Conservation (phyloP, 2,888 invertebrate genomes). For the Prenolepis imparis region DNA sequence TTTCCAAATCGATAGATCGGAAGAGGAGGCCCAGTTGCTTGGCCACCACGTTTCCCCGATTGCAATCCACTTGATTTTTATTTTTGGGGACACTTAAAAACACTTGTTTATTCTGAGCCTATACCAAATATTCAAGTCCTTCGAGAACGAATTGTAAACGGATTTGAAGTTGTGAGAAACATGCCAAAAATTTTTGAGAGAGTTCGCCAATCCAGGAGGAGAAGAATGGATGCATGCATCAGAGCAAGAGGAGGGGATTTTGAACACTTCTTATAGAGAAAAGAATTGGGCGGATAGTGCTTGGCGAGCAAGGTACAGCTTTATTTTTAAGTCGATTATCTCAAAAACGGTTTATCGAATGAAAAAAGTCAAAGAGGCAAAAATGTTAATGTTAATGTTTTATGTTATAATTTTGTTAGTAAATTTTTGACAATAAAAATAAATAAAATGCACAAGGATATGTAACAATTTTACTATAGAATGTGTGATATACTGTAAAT, state of each 20-base stretch:
- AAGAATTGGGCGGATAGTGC: too few species aligned
- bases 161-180: neutral
- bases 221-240: neutral
- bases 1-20: conserved; percentile 7
- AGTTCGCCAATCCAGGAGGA: neutral
- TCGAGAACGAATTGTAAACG: neutral
- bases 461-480: too few species aligned
- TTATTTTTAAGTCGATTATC: too few species aligned
- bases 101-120: neutral
- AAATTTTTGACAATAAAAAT: too few species aligned
- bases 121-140: neutral
- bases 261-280: neutral
- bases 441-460: too few species aligned
- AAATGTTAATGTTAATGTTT: too few species aligned
- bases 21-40: neutral
- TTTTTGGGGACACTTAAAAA: neutral
- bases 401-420: too few species aligned
- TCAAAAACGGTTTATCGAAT: too few species aligned
- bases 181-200: neutral
- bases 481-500: too few species aligned
- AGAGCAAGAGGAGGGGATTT: neutral
- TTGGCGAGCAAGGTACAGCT: too few species aligned
- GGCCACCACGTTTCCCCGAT: neutral
- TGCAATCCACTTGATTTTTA: conserved; percentile 3
- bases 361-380: too few species aligned